Percentiles rank a stretch among this genome's conserved stretches.
These are phyloP conservation scores for Nibea albiflora DNA, from an alignment of 2,113 vertebrate species.

Conservation along the genomic window DNA sequence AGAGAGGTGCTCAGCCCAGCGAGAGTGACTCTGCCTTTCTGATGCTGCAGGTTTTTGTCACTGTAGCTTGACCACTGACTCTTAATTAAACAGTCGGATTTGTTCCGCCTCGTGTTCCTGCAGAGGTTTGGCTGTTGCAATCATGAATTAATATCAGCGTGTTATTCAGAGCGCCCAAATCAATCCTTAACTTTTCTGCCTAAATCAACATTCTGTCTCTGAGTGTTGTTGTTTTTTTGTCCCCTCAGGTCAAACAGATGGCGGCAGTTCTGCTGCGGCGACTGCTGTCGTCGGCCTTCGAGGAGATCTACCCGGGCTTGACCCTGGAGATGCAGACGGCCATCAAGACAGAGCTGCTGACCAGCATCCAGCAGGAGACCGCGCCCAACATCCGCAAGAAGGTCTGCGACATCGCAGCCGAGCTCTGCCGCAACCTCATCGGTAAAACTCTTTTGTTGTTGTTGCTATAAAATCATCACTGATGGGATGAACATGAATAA, in stretches of 20 bases:
- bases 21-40: slow-evolving; percentile 52
- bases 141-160: not conserved
- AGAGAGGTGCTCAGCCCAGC: slow-evolving; percentile 26
- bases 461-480: no score
- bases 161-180: not conserved
- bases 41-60: slow-evolving; percentile 29
- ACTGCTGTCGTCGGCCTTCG: slow-evolving; percentile 95
- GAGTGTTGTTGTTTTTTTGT: not conserved
- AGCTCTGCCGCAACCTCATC: slow-evolving; percentile 95
- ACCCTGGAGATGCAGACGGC: slow-evolving; percentile 91
- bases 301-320: slow-evolving; percentile 94
- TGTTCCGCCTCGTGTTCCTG: not conserved
- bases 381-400: slow-evolving; percentile 95
- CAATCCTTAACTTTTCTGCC: no score
- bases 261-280: slow-evolving; percentile 95
- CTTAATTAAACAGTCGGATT: not conserved
- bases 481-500: not conserved
- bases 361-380: slow-evolving; percentile 92
- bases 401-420: slow-evolving; percentile 96
- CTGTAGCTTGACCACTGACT: not conserved
- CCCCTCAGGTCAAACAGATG: slow-evolving; percentile 93
- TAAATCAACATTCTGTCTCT: not conserved
- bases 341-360: slow-evolving; percentile 93
- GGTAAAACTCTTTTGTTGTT: slow-evolving; percentile 77
- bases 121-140: not conserved